Evolutionary conservation across 2,113 vertebrate species (phyloP), one percentile per base, ranked within the genome.

Genomic region (Scortum barcoo): DNA sequence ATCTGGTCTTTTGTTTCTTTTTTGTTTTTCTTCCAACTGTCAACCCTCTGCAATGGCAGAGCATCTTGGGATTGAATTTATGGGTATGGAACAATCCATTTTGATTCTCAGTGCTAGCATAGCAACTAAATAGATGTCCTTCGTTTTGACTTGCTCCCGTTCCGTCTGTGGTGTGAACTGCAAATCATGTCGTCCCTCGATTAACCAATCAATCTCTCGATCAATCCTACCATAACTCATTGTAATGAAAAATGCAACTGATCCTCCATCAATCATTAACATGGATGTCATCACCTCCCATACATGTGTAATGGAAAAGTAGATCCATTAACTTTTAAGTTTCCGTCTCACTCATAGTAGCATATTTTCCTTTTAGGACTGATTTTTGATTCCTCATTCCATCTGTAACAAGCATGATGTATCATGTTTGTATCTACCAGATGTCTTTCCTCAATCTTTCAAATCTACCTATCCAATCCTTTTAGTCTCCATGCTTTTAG

Each of bases 41-140:
- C 96, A 93, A 93, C 96, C 95, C 96, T 97, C 96, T 96, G 96
- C 96, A 95, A 95, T 96, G 95, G 96, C 97, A 99, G 98, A 98
- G 96, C 97, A 98, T 96, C 97, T 99, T 96, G 97, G 98, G 97
- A 98, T 99, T 98, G 98, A 99, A 96, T 97, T 99, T 96, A 99
- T 99, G 98, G 98, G 98, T 99, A 99, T 94, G 98, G 95, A 97
- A 96, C 93, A 84, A 96, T 93, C 94, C 94, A 94, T 95, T 96
- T 97, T 92, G 90, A 92, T 92, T 95, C 90, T 91, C 90, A 95
- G 94, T 91, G 93, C 93, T 93, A 92, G 70, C 70, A 86, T 91
- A 94, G 86, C 86, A 90, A 36, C 90, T 68, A 38, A 84, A 86
- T 93, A 83, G 90, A 93, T 79, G 86, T 91, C 84, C 92, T 83